Conservation (phyloP, 2,113 vertebrate species). For the Xiphophorus maculatus region DNA sequence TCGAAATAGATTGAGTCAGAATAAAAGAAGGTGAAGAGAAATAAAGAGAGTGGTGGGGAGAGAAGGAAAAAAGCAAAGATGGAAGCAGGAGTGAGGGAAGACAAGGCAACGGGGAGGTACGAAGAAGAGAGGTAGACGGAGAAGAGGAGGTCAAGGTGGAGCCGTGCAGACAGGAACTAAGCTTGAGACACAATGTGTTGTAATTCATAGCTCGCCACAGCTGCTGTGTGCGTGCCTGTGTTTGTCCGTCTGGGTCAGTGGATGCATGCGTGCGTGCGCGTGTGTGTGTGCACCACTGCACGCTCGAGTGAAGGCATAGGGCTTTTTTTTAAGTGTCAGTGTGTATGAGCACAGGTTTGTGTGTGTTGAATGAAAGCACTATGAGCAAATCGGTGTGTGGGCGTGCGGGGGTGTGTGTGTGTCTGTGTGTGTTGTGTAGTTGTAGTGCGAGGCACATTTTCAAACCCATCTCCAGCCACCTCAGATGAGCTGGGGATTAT, state of each 20-base stretch:
- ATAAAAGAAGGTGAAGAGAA: conserved; percentile 61
- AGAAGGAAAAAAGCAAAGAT: conserved; percentile 13
- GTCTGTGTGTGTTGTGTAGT: conserved; percentile 92
- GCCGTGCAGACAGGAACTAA: conserved; percentile 74
- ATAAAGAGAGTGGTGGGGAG: conserved; percentile 53
- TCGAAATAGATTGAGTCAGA: conserved; percentile 67
- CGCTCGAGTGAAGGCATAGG: conserved; percentile 56
- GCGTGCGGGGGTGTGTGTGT: conserved; percentile 48
- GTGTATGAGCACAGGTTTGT: conserved; percentile 49
- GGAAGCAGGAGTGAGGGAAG: conserved; percentile 60
- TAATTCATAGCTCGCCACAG: conserved; percentile 97
- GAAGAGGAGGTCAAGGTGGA: conserved; percentile 76
- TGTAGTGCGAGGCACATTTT: conserved; percentile 93
- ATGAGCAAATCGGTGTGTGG: conserved; percentile 44
- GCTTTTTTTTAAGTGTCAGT: conserved; percentile 51
- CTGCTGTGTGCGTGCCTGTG: conserved; percentile 71
- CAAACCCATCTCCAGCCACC: conserved; percentile 92
- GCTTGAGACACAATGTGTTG: conserved; percentile 85
- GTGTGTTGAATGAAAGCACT: conserved; percentile 55
- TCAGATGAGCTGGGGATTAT: conserved; percentile 98
- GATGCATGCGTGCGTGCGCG: conserved; percentile 32
- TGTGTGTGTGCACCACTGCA: conserved; percentile 37
- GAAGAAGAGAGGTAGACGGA: conserved; percentile 85
- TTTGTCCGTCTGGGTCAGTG: conserved; percentile 75
- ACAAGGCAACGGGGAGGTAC: conserved; percentile 50